Evolutionary conservation across 2,797 vertebrate genomes (phyloP).

Genomic region (Sorex maritimensis): DNA sequence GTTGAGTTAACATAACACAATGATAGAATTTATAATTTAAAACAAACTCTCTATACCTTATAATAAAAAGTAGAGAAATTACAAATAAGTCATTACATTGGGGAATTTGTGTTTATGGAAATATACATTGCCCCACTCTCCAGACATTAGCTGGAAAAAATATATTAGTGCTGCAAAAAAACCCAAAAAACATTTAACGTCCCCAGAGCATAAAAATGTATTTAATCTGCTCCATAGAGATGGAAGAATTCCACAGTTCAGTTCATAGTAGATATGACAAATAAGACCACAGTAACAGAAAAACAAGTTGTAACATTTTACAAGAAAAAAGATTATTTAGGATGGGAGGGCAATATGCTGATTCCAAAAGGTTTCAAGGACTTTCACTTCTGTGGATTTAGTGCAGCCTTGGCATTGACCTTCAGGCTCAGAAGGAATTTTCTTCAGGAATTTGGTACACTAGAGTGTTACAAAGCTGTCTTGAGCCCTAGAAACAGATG

Average conservation of each 20-base stretch:
- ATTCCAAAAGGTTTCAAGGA: not conserved
- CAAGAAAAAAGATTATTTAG: not conserved
- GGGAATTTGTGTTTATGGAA: slow-evolving; percentile 31
- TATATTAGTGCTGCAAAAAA: not conserved
- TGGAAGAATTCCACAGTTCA: not conserved
- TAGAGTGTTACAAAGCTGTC: not conserved
- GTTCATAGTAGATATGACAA: not conserved
- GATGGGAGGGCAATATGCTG: no score
- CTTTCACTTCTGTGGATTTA: not conserved
- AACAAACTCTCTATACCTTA: not conserved
- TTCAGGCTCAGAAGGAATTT: not conserved
- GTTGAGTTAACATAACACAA: not conserved
- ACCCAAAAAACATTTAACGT: slow-evolving; percentile 2
- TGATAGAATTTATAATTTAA: not conserved
- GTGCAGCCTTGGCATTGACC: not conserved
- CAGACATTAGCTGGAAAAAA: not conserved
- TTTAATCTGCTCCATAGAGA: slow-evolving; percentile 4
- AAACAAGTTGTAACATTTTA: not conserved
- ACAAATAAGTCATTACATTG: not conserved
- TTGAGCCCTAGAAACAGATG: not conserved
- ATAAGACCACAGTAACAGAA: not conserved
- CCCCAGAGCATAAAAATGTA: not conserved
- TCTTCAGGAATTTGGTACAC: not conserved
- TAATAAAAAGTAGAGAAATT: not conserved
- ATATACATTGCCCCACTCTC: not conserved